Percentiles rank a stretch among this genome's conserved stretches.
phyloP scores from a whole-genome alignment of 2,113 vertebrate species.

The Barbus barbus region DNA sequence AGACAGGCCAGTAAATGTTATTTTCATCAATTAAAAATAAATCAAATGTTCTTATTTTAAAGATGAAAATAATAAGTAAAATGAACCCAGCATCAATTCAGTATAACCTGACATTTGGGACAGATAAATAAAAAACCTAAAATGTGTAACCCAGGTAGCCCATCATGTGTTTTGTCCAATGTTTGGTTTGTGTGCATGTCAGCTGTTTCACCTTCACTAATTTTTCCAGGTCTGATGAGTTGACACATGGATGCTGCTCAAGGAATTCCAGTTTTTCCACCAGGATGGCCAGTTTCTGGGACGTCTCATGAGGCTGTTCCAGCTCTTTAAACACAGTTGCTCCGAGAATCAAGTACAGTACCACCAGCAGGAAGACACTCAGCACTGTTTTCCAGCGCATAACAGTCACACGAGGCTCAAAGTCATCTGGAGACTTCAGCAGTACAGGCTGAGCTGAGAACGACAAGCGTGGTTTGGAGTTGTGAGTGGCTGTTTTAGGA shows the following conservation, averaged over 20 bases:
- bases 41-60: background rate
- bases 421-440: slow-evolving; percentile 81
- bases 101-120: background rate
- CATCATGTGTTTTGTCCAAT: background rate
- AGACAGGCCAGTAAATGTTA: too few species aligned
- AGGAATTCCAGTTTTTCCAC: slow-evolving; percentile 89
- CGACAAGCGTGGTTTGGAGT: slow-evolving; percentile 92
- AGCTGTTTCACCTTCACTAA: slow-evolving; percentile 85
- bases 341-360: slow-evolving; percentile 93
- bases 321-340: slow-evolving; percentile 93
- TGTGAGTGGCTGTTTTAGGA: slow-evolving; percentile 93
- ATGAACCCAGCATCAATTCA: background rate
- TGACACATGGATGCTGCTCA: slow-evolving; percentile 86
- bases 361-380: slow-evolving; percentile 95
- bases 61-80: background rate
- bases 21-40: background rate
- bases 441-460: slow-evolving; percentile 91
- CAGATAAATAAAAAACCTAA: background rate
- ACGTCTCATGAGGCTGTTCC: slow-evolving; percentile 93
- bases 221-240: slow-evolving; percentile 90
- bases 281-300: slow-evolving; percentile 87
- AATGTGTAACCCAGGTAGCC: background rate
- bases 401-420: slow-evolving; percentile 85
- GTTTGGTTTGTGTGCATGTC: background rate
- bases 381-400: slow-evolving; percentile 99